These are phyloP conservation scores for Urocitellus parryii DNA, from an alignment of 2,113 vertebrate genomes.

Conservation along the genomic window DNA sequence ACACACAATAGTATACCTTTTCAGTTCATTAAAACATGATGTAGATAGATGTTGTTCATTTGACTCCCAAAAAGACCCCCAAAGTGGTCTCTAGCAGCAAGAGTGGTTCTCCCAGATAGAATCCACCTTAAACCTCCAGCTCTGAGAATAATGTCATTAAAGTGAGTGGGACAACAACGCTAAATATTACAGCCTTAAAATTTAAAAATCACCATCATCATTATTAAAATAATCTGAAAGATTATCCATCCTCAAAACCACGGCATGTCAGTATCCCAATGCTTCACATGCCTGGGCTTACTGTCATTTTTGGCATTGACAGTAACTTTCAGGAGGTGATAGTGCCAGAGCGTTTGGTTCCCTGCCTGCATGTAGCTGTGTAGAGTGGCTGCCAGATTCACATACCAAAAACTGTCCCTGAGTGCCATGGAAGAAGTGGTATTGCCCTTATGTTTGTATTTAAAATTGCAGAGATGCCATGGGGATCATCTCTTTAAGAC, in stretches of 20 bases:
- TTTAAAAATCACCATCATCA: neutral
- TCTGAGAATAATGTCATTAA: neutral
- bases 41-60: neutral
- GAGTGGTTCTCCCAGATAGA: neutral
- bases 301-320: neutral
- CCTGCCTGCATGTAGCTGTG: no score
- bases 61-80: neutral
- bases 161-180: neutral
- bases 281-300: no score
- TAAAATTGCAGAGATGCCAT: no score
- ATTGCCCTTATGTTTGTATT: neutral
- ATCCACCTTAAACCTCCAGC: neutral
- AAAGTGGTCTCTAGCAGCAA: neutral
- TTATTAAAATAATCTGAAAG: neutral
- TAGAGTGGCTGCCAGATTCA: neutral
- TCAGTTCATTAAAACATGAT: neutral
- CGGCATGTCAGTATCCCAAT: neutral
- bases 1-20: neutral
- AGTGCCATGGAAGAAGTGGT: neutral
- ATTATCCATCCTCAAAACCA: fast-evolving
- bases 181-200: neutral
- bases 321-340: neutral
- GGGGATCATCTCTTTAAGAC: neutral
- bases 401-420: neutral
- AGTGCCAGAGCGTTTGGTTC: neutral